A percentile compares a stretch with the other conserved stretches of the same genome.
Evolutionary conservation across 2,797 vertebrate genomes (phyloP).

Genomic region (Macropus fuliginosus): DNA sequence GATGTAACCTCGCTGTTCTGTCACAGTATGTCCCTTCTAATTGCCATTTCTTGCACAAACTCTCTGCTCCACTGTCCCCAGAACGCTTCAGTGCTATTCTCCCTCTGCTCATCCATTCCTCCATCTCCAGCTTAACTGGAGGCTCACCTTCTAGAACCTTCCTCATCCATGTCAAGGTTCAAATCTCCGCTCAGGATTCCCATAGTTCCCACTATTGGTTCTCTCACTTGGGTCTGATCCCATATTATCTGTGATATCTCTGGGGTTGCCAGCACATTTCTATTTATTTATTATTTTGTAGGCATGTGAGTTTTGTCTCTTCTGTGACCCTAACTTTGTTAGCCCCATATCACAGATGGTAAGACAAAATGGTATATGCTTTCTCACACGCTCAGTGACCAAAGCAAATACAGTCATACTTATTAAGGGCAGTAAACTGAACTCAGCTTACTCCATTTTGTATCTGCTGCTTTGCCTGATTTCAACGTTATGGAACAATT

Average conservation of each 20-base stretch:
- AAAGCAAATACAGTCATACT: neutral
- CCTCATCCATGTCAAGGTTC: neutral
- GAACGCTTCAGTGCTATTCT: neutral
- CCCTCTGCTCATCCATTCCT: neutral
- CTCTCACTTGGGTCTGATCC: neutral
- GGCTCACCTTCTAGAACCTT: neutral
- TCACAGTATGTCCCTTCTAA: neutral
- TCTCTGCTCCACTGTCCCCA: neutral
- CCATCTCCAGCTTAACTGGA: neutral
- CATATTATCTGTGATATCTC: neutral
- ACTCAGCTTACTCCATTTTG: neutral
- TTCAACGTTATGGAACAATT: neutral
- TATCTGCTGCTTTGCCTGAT: neutral
- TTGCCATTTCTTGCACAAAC: neutral
- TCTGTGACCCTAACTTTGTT: neutral
- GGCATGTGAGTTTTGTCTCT: neutral
- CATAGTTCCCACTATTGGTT: neutral
- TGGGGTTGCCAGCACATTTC: neutral
- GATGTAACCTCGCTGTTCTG: neutral
- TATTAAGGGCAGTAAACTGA: neutral
- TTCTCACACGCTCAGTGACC: neutral
- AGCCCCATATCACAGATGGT: neutral
- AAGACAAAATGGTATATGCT: neutral
- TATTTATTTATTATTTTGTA: neutral
- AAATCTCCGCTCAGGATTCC: neutral